Evolutionary conservation across 2,797 vertebrate genomes (phyloP).

Genomic region (Acanthornis magna): DNA sequence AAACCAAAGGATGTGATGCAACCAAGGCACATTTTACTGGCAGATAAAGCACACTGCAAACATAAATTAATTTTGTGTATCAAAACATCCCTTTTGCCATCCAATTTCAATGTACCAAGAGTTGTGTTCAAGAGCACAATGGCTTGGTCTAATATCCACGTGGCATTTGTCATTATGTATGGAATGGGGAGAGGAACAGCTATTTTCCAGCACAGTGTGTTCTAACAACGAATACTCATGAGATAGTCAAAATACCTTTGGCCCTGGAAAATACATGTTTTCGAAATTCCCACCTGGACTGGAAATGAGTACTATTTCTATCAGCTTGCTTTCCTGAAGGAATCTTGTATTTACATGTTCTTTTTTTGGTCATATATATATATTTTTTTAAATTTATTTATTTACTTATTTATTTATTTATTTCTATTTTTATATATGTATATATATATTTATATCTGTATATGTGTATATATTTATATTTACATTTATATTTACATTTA

Average conservation of each 20-base stretch:
- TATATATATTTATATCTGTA: not conserved
- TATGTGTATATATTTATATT: not conserved
- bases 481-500: not conserved
- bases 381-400: too few relatives aligned
- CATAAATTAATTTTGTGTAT: not conserved
- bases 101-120: not conserved
- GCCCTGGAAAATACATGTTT: not conserved
- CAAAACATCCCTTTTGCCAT: not conserved
- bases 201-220: not conserved
- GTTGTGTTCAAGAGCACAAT: not conserved
- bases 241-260: not conserved
- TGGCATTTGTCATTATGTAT: not conserved
- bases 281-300: not conserved
- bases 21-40: rapidly evolving
- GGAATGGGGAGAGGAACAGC: not conserved
- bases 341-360: not conserved
- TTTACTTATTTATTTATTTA: too few relatives aligned
- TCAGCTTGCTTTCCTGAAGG: not conserved
- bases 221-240: not conserved
- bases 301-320: not conserved
- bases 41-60: not conserved
- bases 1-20: not conserved
- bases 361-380: too few relatives aligned
- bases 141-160: rapidly evolving
- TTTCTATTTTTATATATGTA: not conserved